A percentile compares a stretch with the other conserved stretches of the same genome.
Evolutionary conservation across 2,113 vertebrate species (phyloP).

Genomic region (Ascaphus truei): DNA sequence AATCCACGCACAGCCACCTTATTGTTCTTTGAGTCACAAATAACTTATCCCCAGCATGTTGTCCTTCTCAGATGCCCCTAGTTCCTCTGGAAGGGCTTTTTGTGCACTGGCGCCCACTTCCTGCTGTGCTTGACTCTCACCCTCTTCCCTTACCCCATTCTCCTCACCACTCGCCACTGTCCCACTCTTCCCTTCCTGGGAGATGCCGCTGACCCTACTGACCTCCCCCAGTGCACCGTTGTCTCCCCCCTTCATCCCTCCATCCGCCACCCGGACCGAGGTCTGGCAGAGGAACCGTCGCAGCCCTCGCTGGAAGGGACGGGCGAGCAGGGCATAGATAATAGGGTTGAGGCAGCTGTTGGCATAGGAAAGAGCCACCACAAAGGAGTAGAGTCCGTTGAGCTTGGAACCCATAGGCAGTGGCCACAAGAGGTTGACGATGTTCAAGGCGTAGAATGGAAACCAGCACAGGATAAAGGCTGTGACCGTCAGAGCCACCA

Average conservation of each 20-base stretch:
- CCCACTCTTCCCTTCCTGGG: slow-evolving; percentile 65
- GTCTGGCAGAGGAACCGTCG: slow-evolving; percentile 78
- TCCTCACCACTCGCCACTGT: slow-evolving; percentile 41
- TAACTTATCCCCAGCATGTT: slow-evolving; percentile 68
- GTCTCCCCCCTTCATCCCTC: slow-evolving; percentile 54
- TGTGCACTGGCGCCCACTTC: slow-evolving; percentile 48
- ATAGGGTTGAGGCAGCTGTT: slow-evolving; percentile 96
- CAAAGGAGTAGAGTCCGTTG: slow-evolving; percentile 86
- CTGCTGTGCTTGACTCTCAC: slow-evolving; percentile 38
- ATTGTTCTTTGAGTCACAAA: no score
- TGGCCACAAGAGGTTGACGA: slow-evolving; percentile 83
- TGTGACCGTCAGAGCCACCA: slow-evolving; percentile 90
- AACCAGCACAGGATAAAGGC: slow-evolving; percentile 92
- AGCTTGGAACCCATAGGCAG: slow-evolving; percentile 79
- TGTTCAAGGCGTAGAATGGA: slow-evolving; percentile 88
- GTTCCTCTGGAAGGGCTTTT: slow-evolving; percentile 57
- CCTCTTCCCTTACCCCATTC: slow-evolving; percentile 43
- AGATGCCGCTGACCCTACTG: slow-evolving; percentile 60
- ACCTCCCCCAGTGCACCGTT: slow-evolving; percentile 30
- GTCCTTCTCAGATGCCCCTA: slow-evolving; percentile 50
- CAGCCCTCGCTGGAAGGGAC: slow-evolving; percentile 92
- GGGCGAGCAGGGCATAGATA: slow-evolving; percentile 90
- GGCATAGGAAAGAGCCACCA: slow-evolving; percentile 90
- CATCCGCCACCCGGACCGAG: slow-evolving; percentile 71
- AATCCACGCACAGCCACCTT: no score